Base-by-base conservation (phyloP, 1,140 invertebrate species). In the Holcopasites calliopsidis region DNA sequence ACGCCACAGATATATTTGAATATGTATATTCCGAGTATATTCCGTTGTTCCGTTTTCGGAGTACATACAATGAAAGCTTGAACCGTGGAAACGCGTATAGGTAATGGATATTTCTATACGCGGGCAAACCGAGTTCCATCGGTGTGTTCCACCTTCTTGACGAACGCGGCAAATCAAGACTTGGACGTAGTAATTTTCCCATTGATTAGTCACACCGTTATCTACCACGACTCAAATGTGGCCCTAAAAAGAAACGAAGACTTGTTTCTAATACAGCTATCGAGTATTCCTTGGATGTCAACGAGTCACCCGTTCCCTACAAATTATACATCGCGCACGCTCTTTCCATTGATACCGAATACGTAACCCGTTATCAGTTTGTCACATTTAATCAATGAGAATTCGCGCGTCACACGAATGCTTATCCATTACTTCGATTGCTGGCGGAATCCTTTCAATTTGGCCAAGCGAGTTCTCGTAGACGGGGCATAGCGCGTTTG, bases 281-380 rank as follows among this genome's bases (percentile, higher is more conserved):
- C 7, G 31, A 50, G 1, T 18, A 3, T 7, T 23, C 21, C 4
- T n/a, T n/a, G n/a, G n/a, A n/a, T n/a, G n/a, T n/a, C n/a, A n/a
- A n/a, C n/a, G n/a, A n/a, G n/a, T n/a, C n/a, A n/a, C n/a, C n/a
- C n/a, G n/a, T n/a, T n/a, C n/a, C n/a, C 18, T 40, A 26, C 21
- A 44, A 71, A 82, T 79, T 75, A 11, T 21, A 26, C 57, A 50
- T 49, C 26, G 23, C 50, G 38, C 26, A 4, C 40, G 21, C 5
- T 33, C 5, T 55, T 33, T 26, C 13, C 42, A 44, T 3, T 61
- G 18, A 2, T 40, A 28, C 52, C 31, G 33, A n/a, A 2, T 11
- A 26, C 60, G n/a, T 16, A 18, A 33, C 52, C 33, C 3, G 42
- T 66, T 64, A 77, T 80, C 68, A 66, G 77, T 77, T 62, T 69